These are phyloP conservation scores for Mylabris phalerata DNA, from an alignment of 1,140 invertebrate species.

Conservation along the genomic window DNA sequence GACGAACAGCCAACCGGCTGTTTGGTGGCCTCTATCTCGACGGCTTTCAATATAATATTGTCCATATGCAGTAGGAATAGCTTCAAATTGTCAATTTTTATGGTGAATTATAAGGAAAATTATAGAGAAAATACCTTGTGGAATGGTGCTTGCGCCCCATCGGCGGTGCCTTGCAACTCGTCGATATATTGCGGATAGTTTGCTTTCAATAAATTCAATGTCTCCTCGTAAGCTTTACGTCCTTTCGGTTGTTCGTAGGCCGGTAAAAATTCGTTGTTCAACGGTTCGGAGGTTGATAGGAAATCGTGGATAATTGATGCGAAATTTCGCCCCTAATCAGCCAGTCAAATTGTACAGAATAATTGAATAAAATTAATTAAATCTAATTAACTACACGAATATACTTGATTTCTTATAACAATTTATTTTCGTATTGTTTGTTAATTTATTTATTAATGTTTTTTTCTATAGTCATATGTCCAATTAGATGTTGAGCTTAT, in stretches of 20 bases:
- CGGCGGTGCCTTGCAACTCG: slow-evolving; percentile 76
- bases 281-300: slow-evolving; percentile 51
- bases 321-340: slow-evolving; percentile 68
- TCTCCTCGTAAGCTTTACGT: slow-evolving; percentile 63
- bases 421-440: not conserved
- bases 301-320: slow-evolving; percentile 64
- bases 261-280: slow-evolving; percentile 62
- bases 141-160: slow-evolving; percentile 75
- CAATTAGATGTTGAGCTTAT: not conserved
- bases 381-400: not conserved
- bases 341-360: slow-evolving; percentile 16
- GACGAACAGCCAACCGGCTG: slow-evolving; percentile 70
- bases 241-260: slow-evolving; percentile 64
- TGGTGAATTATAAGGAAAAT: not conserved
- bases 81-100: slow-evolving; percentile 45
- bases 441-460: not conserved
- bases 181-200: slow-evolving; percentile 75
- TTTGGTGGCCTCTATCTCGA: slow-evolving; percentile 45
- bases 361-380: not conserved
- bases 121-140: slow-evolving; percentile 53
- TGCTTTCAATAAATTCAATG: slow-evolving; percentile 55
- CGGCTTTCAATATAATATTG: slow-evolving; percentile 60
- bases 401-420: not conserved
- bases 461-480: not conserved
- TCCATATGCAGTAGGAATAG: slow-evolving; percentile 78